Base-by-base conservation (phyloP, 2,888 invertebrate genomes). In the Apocheima hispidaria region DNA sequence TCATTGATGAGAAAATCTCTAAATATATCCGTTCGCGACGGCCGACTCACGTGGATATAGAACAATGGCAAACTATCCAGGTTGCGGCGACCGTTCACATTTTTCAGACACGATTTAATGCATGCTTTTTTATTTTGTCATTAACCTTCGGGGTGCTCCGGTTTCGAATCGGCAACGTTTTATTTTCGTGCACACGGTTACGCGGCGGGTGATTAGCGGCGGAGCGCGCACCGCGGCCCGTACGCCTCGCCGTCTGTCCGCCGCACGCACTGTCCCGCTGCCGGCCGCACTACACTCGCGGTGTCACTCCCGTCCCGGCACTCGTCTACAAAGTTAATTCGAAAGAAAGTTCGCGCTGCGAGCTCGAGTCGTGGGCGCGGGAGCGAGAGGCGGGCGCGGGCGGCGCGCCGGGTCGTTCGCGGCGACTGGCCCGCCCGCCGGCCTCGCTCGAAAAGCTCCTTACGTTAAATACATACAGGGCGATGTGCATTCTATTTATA, bases 111-210 rank as follows among this genome's bases (percentile, higher is more conserved):
- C 82, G 76, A 81, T 86, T 89, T 84, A 86, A 87, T 87, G 87
- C 85, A 87, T 83, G 87, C 81, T 89, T 66, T 89, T 70, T 90
- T 88, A 89, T 88, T 90, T 88, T 89, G 88, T 90, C 89, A 90
- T 90, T 90, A 90, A 90, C 90, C 91, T 91, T 90, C 90, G 86
- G 78, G 84, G 86, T 88, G 90, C 90, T 90, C 90, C 88, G 88
- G 87, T 88, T 90, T 86, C 86, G 86, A 86, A 88, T 88, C 87
- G 84, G 85, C 87, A 86, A 87, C 88, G 88, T 84, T 89, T 90
- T 91, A 90, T 91, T 91, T 90, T 88, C 9, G 46, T 84, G 88
- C 87, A 88, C 89, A 82, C 88, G 87, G 86, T 86, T 87, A 88
- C 87, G 85, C 83, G 81, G 59, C 76, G 44, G 72, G 80, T 79